Evolutionary conservation across 2,797 vertebrate species (phyloP).

Genomic region (Parauchenoglanis ngamensis): DNA sequence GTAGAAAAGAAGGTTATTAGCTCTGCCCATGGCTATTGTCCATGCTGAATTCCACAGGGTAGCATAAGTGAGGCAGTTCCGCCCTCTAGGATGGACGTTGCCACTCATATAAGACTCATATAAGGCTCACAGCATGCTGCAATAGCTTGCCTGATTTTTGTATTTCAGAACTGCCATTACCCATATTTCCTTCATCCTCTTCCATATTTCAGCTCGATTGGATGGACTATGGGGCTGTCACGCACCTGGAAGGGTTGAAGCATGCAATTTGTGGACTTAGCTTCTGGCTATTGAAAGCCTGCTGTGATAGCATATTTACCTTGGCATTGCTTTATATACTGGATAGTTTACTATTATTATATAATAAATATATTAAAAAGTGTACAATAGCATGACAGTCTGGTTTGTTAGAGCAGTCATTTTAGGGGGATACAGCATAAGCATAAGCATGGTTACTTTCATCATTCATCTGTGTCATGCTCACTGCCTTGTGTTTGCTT

Average conservation of each 20-base stretch:
- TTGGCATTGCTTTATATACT: constrained; percentile 8
- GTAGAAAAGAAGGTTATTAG: constrained; percentile 53
- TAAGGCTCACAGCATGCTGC: constrained; percentile 30
- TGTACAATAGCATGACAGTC: background rate
- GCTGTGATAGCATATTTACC: constrained; percentile 33
- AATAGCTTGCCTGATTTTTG: constrained; percentile 38
- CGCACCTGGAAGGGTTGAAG: constrained; percentile 38
- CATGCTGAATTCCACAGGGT: constrained; percentile 67
- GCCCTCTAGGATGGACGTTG: constrained; percentile 45
- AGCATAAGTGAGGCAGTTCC: constrained; percentile 61
- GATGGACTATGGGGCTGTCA: constrained; percentile 42
- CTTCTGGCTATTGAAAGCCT: constrained; percentile 27
- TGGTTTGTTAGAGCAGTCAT: constrained; percentile 1
- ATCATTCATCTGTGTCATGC: background rate
- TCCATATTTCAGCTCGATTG: constrained; percentile 40
- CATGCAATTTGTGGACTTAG: constrained; percentile 42
- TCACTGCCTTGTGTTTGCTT: background rate
- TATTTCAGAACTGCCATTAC: constrained; percentile 42
- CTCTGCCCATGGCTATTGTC: constrained; percentile 57
- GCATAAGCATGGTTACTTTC: too few relatives aligned
- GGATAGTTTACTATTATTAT: constrained; percentile 5
- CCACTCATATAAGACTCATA: constrained; percentile 36
- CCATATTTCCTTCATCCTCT: constrained; percentile 43
- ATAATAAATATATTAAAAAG: background rate
- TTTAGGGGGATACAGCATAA: background rate